phyloP scores from a whole-genome alignment of 2,888 invertebrate species.

The Apamea sordens region DNA sequence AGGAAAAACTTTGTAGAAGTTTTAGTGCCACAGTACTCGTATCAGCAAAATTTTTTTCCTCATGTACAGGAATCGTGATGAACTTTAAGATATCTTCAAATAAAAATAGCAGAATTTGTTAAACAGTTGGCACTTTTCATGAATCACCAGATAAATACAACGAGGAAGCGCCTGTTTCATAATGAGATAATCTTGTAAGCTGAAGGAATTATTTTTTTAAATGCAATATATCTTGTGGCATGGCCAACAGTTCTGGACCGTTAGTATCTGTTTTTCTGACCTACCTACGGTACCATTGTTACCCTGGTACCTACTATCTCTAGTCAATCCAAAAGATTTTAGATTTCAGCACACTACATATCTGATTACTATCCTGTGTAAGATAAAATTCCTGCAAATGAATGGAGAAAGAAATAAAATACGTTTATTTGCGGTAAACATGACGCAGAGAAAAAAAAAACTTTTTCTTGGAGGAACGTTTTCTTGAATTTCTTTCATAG shows the following conservation, averaged over 20 bases:
- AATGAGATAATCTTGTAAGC: constrained; percentile 24
- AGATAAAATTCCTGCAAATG: not conserved
- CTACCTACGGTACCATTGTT: not conserved
- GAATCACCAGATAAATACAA: constrained; percentile 44
- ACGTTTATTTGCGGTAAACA: too few species aligned
- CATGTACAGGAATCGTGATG: not conserved
- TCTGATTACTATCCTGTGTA: not conserved
- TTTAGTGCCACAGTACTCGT: not conserved
- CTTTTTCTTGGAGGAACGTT: too few species aligned
- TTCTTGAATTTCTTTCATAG: not conserved
- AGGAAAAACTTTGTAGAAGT: not conserved
- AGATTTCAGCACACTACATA: not conserved
- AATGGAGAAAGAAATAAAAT: not conserved
- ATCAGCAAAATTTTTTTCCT: not conserved
- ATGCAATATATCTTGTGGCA: not conserved
- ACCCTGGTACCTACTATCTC: not conserved
- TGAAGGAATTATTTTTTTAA: constrained; percentile 21
- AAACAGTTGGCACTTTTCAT: constrained; percentile 34
- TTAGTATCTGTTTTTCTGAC: not conserved
- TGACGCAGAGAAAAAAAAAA: too few species aligned
- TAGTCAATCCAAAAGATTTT: not conserved
- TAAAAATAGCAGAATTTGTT: constrained; percentile 39
- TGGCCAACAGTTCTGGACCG: not conserved
- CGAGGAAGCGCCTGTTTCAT: constrained; percentile 28
- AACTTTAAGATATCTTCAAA: constrained; percentile 11